Evolutionary conservation across 2,888 invertebrate species (phyloP).

Genomic region (Lymantria dispar): DNA sequence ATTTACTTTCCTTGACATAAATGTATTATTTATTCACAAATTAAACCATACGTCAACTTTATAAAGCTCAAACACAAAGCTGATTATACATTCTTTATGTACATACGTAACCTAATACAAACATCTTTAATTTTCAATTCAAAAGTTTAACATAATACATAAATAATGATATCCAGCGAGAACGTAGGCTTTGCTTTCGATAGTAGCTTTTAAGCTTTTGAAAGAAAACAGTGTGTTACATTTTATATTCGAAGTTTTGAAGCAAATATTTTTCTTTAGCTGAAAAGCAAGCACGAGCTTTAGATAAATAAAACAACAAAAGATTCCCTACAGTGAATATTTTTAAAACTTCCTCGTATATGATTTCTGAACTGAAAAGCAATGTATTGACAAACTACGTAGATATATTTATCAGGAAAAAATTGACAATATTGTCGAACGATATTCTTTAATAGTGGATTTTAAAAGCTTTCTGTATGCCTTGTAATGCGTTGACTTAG

Average conservation of each 20-base stretch:
- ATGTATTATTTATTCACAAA: no score
- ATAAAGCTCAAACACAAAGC: neutral
- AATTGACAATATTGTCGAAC: no score
- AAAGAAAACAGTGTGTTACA: neutral
- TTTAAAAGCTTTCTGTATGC: no score
- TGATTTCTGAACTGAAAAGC: no score
- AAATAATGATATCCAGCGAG: constrained; percentile 3
- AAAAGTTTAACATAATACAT: neutral
- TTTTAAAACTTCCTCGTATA: no score
- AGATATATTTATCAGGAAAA: no score
- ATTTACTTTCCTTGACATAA: no score
- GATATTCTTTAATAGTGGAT: no score
- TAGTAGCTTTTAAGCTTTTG: neutral
- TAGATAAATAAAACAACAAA: neutral
- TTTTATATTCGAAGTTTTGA: neutral
- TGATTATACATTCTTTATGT: neutral
- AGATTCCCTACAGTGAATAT: no score
- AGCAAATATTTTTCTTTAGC: neutral
- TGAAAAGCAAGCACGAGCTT: constrained; percentile 2
- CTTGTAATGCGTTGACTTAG: no score
- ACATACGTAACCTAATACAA: neutral
- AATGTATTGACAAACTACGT: no score
- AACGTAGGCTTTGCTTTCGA: neutral
- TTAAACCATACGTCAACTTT: neutral
- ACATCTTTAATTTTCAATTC: neutral